These are phyloP conservation scores for Sphaerodactylus townsendi DNA, from an alignment of 2,113 vertebrate species.

Conservation along the genomic window DNA sequence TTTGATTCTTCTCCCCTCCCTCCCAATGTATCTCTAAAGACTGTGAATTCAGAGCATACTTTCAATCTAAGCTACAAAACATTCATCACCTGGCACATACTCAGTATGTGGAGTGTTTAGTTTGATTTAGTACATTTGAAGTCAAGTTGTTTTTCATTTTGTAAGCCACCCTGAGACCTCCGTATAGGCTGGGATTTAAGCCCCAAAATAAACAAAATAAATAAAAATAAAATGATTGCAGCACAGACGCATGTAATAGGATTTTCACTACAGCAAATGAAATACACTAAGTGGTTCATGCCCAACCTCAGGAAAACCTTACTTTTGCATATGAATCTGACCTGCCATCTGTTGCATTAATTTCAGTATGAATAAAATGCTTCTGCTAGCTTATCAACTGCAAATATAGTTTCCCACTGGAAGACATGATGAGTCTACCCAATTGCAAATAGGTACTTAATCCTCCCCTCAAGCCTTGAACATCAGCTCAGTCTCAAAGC, in stretches of 20 bases:
- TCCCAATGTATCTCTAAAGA: not conserved
- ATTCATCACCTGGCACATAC: too few relatives aligned
- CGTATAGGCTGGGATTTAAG: too few relatives aligned
- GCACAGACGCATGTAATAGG: not conserved
- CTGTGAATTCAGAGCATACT: not conserved
- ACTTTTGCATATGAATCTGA: not conserved
- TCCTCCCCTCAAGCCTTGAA: not conserved
- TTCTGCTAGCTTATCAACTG: not conserved
- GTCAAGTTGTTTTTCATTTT: too few relatives aligned
- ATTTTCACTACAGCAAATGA: not conserved
- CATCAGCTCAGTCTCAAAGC: conserved; percentile 15
- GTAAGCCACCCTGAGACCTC: too few relatives aligned
- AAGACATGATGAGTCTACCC: not conserved
- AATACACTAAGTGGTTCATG: not conserved
- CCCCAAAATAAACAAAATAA: too few relatives aligned
- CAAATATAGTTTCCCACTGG: not conserved
- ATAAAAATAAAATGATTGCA: too few relatives aligned
- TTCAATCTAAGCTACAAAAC: not conserved
- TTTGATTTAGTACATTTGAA: not conserved
- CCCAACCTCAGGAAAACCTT: not conserved
- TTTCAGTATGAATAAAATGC: not conserved
- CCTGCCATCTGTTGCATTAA: not conserved
- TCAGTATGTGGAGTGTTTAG: not conserved
- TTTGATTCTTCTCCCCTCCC: not conserved
- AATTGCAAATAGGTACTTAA: not conserved